A percentile compares a stretch with the other conserved stretches of the same genome.
Conservation (phyloP, 2,113 vertebrate genomes). For the Platycercus adscitus region DNA sequence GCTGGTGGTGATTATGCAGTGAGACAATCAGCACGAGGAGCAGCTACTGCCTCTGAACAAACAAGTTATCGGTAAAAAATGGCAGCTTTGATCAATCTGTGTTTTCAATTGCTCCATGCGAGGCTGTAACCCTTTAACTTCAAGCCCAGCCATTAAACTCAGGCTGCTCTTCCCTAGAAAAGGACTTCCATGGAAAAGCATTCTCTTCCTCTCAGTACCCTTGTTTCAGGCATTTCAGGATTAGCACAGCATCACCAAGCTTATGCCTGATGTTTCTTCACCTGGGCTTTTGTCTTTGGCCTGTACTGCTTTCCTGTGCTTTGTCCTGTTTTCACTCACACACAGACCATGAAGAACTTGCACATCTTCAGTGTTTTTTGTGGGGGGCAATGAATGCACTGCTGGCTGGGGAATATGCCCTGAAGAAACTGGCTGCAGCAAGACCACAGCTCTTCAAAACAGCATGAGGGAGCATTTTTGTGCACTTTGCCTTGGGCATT, state of each 20-base stretch:
- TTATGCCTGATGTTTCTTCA: neutral
- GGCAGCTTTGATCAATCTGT: slow-evolving; percentile 37
- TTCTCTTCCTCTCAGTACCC: neutral
- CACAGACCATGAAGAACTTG: neutral
- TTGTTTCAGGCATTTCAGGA: neutral
- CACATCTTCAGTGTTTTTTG: rapidly evolving
- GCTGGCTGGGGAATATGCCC: neutral
- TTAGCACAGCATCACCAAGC: neutral
- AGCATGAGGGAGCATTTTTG: neutral
- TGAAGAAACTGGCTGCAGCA: neutral
- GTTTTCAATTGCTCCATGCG: neutral
- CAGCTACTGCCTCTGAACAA: neutral
- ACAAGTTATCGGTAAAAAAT: slow-evolving; percentile 17
- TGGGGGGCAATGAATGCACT: neutral
- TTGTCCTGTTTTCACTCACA: neutral
- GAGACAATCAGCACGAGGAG: neutral
- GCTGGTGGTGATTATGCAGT: neutral
- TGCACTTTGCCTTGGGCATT: neutral
- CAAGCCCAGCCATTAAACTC: neutral
- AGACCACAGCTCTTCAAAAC: neutral
- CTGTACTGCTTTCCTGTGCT: neutral
- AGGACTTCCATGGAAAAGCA: neutral
- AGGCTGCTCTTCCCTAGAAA: neutral
- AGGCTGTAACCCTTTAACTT: neutral
- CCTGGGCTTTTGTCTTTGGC: neutral